Evolutionary conservation across 2,113 vertebrate genomes (phyloP).

Genomic region (Aplodontia rufa): DNA sequence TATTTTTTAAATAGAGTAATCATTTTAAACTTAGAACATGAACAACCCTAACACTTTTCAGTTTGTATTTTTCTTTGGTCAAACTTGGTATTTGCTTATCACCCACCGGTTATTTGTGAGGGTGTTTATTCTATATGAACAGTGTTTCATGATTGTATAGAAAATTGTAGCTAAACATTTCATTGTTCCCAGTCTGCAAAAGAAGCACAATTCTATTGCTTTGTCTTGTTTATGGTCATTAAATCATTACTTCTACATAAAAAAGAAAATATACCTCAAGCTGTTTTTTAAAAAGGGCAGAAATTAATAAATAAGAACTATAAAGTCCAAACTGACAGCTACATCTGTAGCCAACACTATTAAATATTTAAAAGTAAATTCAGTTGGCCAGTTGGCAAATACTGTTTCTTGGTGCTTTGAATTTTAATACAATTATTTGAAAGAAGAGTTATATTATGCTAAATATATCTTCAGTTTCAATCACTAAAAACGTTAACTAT

Average conservation of each 20-base stretch:
- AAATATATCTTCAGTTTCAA: not conserved
- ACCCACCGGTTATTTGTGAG: conserved; percentile 87
- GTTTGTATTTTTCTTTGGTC: conserved; percentile 88
- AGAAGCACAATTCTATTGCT: conserved; percentile 93
- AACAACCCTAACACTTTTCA: conserved; percentile 80
- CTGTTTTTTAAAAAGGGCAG: not conserved
- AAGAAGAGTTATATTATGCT: not conserved
- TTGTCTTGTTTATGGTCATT: conserved; percentile 92
- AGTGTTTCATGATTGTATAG: conserved; percentile 89
- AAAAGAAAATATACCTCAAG: no score
- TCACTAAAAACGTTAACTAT: not conserved
- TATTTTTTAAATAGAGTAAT: conserved; percentile 79
- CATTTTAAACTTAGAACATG: conserved; percentile 78
- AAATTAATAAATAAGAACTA: not conserved
- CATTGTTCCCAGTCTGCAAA: conserved; percentile 88
- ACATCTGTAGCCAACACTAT: not conserved
- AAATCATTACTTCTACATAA: conserved; percentile 92
- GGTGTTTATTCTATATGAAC: conserved; percentile 88
- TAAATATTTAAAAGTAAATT: not conserved
- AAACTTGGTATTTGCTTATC: conserved; percentile 86
- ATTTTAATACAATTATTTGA: not conserved
- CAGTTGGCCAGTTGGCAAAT: not conserved
- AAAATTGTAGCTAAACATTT: conserved; percentile 89
- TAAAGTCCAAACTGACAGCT: not conserved
- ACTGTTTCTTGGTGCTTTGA: not conserved